A percentile compares a stretch with the other conserved stretches of the same genome.
These are phyloP conservation scores for Nasonovia ribisnigri DNA, from an alignment of 2,888 invertebrate species.

Conservation along the genomic window DNA sequence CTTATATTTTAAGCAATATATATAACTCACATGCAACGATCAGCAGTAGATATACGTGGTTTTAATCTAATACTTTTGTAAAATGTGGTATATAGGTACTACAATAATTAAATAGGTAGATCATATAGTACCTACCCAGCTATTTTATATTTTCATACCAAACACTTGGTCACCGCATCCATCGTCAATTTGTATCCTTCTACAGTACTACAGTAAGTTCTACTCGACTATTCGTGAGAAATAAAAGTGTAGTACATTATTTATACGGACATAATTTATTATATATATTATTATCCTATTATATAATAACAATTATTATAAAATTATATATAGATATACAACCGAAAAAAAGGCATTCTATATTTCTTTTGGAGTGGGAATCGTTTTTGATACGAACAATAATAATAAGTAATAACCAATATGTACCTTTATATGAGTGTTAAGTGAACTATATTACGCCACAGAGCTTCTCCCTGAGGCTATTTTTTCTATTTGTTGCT, in stretches of 20 bases:
- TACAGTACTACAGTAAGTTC: not conserved
- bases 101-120: not conserved
- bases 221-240: not conserved
- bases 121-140: not conserved
- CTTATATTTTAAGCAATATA: not conserved
- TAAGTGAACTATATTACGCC: constrained; percentile 38
- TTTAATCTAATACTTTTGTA: not conserved
- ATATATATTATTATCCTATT: not conserved
- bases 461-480: constrained; percentile 14
- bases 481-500: constrained; percentile 20
- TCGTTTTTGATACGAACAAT: constrained; percentile 33
- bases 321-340: not conserved
- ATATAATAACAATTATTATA: not conserved
- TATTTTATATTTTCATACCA: not conserved
- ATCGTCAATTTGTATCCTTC: not conserved
- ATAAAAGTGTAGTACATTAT: not conserved
- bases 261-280: not conserved
- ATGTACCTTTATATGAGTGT: not conserved
- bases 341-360: not conserved
- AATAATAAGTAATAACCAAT: not conserved
- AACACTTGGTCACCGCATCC: not conserved
- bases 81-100: not conserved
- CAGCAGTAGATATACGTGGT: not conserved
- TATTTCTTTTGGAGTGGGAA: not conserved
- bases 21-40: not conserved